Conservation (phyloP, 2,113 vertebrate species). For the Cynocephalus volans region DNA sequence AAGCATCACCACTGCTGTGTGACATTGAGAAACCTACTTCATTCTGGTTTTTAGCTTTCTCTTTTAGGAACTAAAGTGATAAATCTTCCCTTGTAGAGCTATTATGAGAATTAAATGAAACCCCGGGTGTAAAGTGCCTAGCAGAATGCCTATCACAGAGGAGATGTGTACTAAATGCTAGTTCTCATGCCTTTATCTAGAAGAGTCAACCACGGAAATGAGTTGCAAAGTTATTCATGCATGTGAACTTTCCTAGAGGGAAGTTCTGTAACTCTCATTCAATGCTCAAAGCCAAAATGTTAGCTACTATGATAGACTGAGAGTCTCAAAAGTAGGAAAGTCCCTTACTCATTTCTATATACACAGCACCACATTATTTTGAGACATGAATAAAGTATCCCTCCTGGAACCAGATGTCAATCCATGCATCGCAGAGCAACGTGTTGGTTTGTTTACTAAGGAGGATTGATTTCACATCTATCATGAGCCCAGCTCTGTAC, state of each 20-base stretch:
- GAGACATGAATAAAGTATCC: neutral
- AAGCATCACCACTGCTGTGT: neutral
- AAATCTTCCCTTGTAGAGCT: neutral
- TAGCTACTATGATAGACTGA: neutral
- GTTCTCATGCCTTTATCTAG: neutral
- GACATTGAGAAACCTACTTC: constrained; percentile 26
- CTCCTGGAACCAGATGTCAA: neutral
- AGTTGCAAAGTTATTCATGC: neutral
- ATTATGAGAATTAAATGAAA: constrained; percentile 12
- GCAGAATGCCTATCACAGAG: neutral
- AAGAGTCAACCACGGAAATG: neutral
- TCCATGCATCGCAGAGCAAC: neutral
- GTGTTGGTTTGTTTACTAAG: neutral
- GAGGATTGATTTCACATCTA: neutral
- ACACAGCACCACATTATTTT: neutral
- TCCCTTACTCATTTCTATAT: neutral
- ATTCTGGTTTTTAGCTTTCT: neutral
- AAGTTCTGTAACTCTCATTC: neutral
- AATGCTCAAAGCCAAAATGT: neutral
- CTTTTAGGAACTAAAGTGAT: neutral
- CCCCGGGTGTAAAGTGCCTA: neutral
- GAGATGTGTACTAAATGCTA: neutral
- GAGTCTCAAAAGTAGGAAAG: neutral
- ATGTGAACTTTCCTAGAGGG: neutral
- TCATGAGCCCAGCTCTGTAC: neutral